These are phyloP conservation scores for Orthonyx spaldingii DNA, from an alignment of 2,113 vertebrate genomes.

Conservation along the genomic window DNA sequence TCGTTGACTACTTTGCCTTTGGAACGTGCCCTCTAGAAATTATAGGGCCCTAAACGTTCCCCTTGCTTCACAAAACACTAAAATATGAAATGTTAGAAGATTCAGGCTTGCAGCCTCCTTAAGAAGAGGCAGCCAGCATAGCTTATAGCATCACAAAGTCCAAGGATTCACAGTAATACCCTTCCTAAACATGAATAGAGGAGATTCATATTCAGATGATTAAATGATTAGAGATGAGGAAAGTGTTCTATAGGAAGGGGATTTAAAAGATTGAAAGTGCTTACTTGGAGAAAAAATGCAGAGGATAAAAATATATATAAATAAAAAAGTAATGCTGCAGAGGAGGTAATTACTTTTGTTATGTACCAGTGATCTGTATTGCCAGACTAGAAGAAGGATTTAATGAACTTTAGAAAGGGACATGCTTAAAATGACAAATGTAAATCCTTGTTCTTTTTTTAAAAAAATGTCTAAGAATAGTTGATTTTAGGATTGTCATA, in stretches of 20 bases:
- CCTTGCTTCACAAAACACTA: neutral
- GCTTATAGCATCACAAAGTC: neutral
- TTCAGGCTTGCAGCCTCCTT: neutral
- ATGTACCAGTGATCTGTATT: neutral
- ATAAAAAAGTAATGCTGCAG: neutral
- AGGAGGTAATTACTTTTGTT: neutral
- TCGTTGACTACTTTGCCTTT: neutral
- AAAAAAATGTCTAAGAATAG: neutral
- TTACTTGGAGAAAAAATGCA: neutral
- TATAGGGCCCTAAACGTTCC: neutral
- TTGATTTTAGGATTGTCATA: neutral
- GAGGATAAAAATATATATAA: neutral
- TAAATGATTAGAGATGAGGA: neutral
- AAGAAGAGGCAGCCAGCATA: neutral
- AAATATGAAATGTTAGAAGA: neutral
- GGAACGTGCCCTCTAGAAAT: neutral
- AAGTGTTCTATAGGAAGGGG: neutral
- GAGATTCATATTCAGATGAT: constrained; percentile 1
- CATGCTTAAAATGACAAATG: neutral
- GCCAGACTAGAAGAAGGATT: neutral
- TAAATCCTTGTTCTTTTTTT: neutral
- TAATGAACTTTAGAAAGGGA: neutral
- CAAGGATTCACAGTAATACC: constrained; percentile 1
- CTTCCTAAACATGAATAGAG: neutral
- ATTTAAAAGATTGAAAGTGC: neutral